Evolutionary conservation across 1,140 invertebrate species (phyloP), one percentile per base, ranked within the genome.

Genomic region (Drosophila setifemur): DNA sequence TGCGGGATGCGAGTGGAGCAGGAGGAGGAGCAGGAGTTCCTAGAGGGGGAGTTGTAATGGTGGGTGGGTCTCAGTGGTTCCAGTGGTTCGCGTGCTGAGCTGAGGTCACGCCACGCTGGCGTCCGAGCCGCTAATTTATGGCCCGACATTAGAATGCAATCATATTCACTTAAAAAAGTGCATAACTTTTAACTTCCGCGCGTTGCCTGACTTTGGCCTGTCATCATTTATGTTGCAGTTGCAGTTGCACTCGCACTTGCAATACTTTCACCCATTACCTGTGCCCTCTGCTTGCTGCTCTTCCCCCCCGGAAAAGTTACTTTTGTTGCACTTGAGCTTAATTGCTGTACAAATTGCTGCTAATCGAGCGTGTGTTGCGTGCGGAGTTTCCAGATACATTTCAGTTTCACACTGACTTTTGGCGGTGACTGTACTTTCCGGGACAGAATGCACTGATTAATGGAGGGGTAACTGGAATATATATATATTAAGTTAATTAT

Each of bases 121-220:
- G 68, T 72, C 60, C 61, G 61, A 73, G 73, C 57, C 50, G 79
- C 79, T 83, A 83, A 83, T 83, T 83, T 83, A 83, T 83, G 79
- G 54, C 73, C 67, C 71, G 78, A 85, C 78, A 83, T 83, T 83
- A 83, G 78, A 83, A 83, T 85, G 78, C 78, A 83, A 83, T 83
- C 78, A 83, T 83, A 83, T 83, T 83, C 78, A 83, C 78, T 83
- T 83, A 83, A 76, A 81, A 79, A 81, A 71, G 67, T 71, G 67
- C 69, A 72, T 72, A 72, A 72, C 69, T 72, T 72, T 71, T 70
- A 33, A 47, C 55, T 61, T 39, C 35, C 23, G 31, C 16, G n/a
- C 47, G 47, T 37, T 33, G 16, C 31, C 26, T n/a, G 23, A 63
- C 58, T 64, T 47, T 14, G 11, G 58, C 23, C 21, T 72, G 40